Conservation (phyloP, 2,113 vertebrate species). For the Pachycephala philippinensis region DNA sequence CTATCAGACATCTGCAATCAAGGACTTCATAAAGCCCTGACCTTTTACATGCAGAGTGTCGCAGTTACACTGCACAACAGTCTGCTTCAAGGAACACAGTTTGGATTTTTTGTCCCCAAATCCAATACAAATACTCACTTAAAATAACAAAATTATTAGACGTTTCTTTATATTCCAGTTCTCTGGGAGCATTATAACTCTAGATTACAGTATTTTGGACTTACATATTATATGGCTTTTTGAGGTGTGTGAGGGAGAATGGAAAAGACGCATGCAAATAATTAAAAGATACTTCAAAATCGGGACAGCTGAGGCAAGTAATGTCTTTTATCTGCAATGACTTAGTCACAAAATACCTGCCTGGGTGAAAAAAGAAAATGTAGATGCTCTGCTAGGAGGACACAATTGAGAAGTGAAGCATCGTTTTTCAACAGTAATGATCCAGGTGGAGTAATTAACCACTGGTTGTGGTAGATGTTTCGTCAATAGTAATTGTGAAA, state of each 20-base stretch:
- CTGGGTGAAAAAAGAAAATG: too few relatives aligned
- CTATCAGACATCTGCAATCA: neutral
- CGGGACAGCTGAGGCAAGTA: neutral
- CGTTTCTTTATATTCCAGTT: neutral
- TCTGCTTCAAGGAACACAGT: neutral
- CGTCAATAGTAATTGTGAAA: neutral
- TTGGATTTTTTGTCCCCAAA: neutral
- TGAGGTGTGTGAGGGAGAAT: neutral
- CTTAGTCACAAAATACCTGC: neutral
- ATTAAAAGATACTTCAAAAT: neutral
- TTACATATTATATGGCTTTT: too few relatives aligned
- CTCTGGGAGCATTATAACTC: neutral
- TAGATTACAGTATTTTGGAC: neutral
- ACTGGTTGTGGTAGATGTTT: neutral
- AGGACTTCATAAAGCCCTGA: neutral
- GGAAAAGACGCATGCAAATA: neutral
- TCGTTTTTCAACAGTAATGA: neutral
- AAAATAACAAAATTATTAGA: neutral
- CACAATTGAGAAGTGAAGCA: neutral
- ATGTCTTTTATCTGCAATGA: neutral
- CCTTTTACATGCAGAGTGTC: neutral
- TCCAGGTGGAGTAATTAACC: slow-evolving; percentile 8
- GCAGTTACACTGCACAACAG: neutral
- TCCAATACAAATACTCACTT: neutral
- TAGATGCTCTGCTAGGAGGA: neutral